These are phyloP conservation scores for Ophion slaviceki DNA, from an alignment of 2,888 invertebrate species.

Conservation along the genomic window DNA sequence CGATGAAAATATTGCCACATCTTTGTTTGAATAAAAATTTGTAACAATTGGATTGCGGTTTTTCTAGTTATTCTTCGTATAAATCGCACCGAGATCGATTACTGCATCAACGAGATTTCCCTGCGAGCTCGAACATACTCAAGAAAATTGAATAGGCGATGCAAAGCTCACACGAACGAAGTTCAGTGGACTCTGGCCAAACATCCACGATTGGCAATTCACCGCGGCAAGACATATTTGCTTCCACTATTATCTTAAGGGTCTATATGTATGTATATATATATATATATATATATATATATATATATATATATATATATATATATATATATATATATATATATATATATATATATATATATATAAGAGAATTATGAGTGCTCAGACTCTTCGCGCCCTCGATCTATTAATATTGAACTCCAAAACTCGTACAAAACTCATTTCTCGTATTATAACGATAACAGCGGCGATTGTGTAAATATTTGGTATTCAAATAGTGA, in stretches of 20 bases:
- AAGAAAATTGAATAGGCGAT: constrained; percentile 5
- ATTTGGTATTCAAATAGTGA: background rate
- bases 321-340: background rate
- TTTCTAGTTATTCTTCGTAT: background rate
- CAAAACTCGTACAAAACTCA: background rate
- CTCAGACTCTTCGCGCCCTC: background rate
- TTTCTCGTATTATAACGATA: constrained; percentile 1
- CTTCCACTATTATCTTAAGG: constrained; percentile 1
- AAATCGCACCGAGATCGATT: constrained; percentile 8
- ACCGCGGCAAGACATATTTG: constrained; percentile 5
- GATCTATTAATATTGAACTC: background rate
- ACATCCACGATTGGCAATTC: constrained; percentile 20
- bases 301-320: background rate
- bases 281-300: too few relatives aligned
- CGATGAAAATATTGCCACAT: background rate
- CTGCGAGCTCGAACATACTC: background rate
- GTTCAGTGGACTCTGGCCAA: background rate
- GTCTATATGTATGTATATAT: background rate
- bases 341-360: background rate
- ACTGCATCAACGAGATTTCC: background rate
- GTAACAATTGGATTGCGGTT: background rate
- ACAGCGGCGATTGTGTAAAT: background rate
- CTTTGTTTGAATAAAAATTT: background rate
- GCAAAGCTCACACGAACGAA: background rate
- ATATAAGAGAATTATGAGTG: background rate